Evolutionary conservation across 2,113 vertebrate species (phyloP).

Genomic region (Choloepus hoffmanni): DNA sequence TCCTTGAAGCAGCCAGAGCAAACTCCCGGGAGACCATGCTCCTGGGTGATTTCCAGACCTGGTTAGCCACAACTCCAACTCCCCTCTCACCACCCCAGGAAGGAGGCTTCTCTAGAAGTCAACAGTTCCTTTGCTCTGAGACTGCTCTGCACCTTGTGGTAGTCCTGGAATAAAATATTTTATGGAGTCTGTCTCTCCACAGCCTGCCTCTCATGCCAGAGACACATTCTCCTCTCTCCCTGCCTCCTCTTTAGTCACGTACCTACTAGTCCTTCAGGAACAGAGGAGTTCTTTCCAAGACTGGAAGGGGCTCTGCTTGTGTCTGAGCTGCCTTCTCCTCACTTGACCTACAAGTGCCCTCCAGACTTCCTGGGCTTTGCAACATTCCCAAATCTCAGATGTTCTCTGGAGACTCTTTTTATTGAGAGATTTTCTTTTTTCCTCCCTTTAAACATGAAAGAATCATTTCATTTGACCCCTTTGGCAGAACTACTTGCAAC

Average conservation of each 20-base stretch:
- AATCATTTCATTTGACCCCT: not conserved
- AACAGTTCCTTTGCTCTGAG: not conserved
- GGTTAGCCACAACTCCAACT: not conserved
- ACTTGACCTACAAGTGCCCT: not conserved
- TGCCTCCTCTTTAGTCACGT: not conserved
- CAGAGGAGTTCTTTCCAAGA: no score
- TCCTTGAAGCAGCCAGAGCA: not conserved
- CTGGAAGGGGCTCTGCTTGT: no score
- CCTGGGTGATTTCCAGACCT: not conserved
- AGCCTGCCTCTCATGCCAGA: not conserved
- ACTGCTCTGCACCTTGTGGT: not conserved
- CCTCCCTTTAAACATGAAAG: slow-evolving; percentile 2
- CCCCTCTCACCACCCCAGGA: not conserved
- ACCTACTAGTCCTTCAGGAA: not conserved
- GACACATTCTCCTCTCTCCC: not conserved
- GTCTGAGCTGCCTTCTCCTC: not conserved
- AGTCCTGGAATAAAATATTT: not conserved
- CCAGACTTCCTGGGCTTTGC: not conserved
- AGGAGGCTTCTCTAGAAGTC: not conserved
- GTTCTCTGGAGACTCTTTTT: not conserved
- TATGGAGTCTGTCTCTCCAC: not conserved
- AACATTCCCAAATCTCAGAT: not conserved
- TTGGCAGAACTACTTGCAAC: not conserved
- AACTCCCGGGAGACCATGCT: not conserved
- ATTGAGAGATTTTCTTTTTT: not conserved